A percentile compares a stretch with the other conserved stretches of the same genome.
phyloP scores from a whole-genome alignment of 92 coral and sea anemone species.

The Siderastrea siderea region DNA sequence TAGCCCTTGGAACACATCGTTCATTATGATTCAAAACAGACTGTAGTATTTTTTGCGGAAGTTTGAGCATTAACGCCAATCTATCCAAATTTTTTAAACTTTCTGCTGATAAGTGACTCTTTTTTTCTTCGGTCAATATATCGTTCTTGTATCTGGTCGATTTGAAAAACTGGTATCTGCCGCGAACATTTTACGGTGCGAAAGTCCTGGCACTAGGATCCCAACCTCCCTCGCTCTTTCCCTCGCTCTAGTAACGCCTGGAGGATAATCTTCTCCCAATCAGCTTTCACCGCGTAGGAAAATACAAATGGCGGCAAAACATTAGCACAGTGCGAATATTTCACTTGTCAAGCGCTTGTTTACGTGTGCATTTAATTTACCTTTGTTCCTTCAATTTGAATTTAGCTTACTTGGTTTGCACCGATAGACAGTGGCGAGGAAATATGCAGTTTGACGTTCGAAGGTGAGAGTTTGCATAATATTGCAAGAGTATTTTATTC shows the following conservation, averaged over 20 bases:
- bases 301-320: slow-evolving; percentile 68
- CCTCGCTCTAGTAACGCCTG: not conserved
- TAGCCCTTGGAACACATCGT: too few relatives aligned
- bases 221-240: not conserved
- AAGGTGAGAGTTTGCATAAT: slow-evolving; percentile 60
- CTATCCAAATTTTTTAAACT: too few relatives aligned
- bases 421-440: slow-evolving; percentile 3
- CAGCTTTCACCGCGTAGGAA: slow-evolving; percentile 67
- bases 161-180: too few relatives aligned
- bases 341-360: not conserved
- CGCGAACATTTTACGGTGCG: too few relatives aligned
- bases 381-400: not conserved
- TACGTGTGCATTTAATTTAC: not conserved
- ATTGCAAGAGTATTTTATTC: not conserved
- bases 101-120: too few relatives aligned
- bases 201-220: not conserved
- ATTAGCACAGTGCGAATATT: slow-evolving; percentile 1
- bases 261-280: slow-evolving; percentile 39
- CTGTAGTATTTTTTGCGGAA: too few relatives aligned
- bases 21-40: too few relatives aligned
- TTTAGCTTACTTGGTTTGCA: not conserved
- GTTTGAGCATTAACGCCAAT: too few relatives aligned
- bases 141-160: too few relatives aligned
- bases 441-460: slow-evolving; percentile 91
- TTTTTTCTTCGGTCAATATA: too few relatives aligned